phyloP scores from a whole-genome alignment of 2,113 vertebrate species.

The Atrichornis clamosus region DNA sequence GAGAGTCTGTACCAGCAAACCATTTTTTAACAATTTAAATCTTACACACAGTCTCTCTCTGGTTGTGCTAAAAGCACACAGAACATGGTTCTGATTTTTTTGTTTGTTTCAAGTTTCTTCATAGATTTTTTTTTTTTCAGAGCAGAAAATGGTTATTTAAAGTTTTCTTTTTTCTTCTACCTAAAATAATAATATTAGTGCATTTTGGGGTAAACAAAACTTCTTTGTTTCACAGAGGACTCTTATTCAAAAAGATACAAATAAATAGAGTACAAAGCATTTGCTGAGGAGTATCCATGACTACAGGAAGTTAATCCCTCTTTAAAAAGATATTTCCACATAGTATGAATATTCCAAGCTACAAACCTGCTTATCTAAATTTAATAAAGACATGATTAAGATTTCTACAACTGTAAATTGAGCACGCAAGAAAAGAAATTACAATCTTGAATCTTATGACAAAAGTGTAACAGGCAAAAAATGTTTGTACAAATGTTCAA shows the following conservation, averaged over 20 bases:
- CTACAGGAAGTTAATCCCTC: neutral
- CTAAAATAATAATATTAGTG: too few species aligned
- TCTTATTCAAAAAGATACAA: neutral
- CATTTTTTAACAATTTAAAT: neutral
- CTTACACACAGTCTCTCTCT: neutral
- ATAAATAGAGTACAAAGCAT: neutral
- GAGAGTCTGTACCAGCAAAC: neutral
- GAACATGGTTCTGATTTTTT: neutral
- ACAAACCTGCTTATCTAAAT: neutral
- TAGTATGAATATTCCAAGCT: neutral
- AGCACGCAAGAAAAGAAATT: neutral
- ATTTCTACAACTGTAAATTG: neutral
- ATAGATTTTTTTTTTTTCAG: neutral
- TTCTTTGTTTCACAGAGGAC: neutral
- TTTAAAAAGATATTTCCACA: neutral
- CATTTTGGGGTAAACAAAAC: neutral
- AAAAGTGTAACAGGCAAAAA: neutral
- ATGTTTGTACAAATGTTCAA: neutral
- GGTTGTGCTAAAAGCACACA: neutral
- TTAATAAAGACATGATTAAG: neutral
- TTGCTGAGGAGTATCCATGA: neutral
- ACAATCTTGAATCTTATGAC: neutral
- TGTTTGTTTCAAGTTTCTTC: neutral
- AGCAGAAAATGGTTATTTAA: neutral
- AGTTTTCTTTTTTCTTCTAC: neutral